A percentile compares a stretch with the other conserved stretches of the same genome.
Evolutionary conservation across 2,888 invertebrate species (phyloP).

Genomic region (Deilephila elpenor): DNA sequence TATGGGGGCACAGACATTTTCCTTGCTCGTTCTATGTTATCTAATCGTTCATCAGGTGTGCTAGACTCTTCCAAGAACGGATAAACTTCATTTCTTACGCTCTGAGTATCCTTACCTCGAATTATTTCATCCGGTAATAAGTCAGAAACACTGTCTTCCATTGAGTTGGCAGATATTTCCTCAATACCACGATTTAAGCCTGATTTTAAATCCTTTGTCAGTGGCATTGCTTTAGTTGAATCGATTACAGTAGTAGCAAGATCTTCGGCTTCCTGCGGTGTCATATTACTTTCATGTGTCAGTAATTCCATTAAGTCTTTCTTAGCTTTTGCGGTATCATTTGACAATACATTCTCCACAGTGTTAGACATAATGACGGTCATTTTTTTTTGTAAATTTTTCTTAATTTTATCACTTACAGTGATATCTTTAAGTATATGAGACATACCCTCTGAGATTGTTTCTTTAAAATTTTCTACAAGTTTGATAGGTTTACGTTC

Average conservation of each 20-base stretch:
- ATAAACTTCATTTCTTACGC: constrained; percentile 36
- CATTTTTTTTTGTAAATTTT: constrained; percentile 37
- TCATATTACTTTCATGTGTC: constrained; percentile 37
- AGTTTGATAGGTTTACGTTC: constrained; percentile 33
- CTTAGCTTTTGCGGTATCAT: constrained; percentile 33
- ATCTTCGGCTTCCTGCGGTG: constrained; percentile 35
- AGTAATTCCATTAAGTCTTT: constrained; percentile 38
- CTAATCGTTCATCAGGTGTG: constrained; percentile 38
- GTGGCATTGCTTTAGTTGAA: constrained; percentile 32
- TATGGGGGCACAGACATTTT: constrained; percentile 33
- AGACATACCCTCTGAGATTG: constrained; percentile 36
- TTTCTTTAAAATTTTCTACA: constrained; percentile 34
- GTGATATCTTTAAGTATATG: constrained; percentile 34
- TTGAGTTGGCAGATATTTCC: background rate
- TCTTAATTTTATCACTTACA: constrained; percentile 35
- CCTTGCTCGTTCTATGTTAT: constrained; percentile 36
- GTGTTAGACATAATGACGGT: constrained; percentile 38
- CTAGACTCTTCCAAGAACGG: constrained; percentile 37
- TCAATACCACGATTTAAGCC: constrained; percentile 3
- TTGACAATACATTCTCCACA: constrained; percentile 30
- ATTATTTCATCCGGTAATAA: constrained; percentile 41
- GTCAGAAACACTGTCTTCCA: constrained; percentile 39
- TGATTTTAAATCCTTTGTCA: background rate
- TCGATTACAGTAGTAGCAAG: constrained; percentile 37
- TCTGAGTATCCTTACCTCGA: constrained; percentile 33